phyloP scores from a whole-genome alignment of 2,888 invertebrate genomes.

The Ligdia adustata region DNA sequence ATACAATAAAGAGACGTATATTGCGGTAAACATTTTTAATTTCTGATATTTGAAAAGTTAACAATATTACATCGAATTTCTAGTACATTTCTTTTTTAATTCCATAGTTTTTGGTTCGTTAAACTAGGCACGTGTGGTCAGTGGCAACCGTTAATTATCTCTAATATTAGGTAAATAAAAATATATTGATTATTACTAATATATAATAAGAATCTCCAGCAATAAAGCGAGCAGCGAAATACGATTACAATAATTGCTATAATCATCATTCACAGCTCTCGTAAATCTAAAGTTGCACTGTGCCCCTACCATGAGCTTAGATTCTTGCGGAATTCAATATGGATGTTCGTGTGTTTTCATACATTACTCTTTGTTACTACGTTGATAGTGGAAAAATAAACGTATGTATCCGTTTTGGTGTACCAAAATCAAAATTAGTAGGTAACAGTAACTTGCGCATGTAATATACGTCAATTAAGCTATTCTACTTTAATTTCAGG shows the following conservation, averaged over 20 bases:
- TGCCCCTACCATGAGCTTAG: too few species aligned
- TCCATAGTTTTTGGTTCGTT: slow-evolving; percentile 15
- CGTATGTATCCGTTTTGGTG: too few species aligned
- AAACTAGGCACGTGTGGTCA: slow-evolving; percentile 12
- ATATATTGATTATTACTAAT: slow-evolving; percentile 20
- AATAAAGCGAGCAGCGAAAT: slow-evolving; percentile 16
- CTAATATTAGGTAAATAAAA: slow-evolving; percentile 22
- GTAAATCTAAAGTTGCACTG: neutral
- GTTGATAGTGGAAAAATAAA: too few species aligned
- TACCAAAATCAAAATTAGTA: too few species aligned
- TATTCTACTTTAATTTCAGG: too few species aligned
- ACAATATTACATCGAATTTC: slow-evolving; percentile 28
- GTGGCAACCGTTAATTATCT: slow-evolving; percentile 11
- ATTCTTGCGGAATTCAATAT: too few species aligned
- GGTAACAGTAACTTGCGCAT: too few species aligned
- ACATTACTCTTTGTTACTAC: too few species aligned
- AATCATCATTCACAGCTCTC: slow-evolving; percentile 17
- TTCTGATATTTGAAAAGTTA: slow-evolving; percentile 32
- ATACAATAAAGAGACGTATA: slow-evolving; percentile 31
- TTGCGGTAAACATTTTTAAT: slow-evolving; percentile 24
- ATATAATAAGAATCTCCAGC: slow-evolving; percentile 20
- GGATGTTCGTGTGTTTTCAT: too few species aligned
- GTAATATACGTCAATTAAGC: too few species aligned
- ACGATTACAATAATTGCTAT: slow-evolving; percentile 3
- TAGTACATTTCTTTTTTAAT: slow-evolving; percentile 25